Base-by-base conservation (phyloP, 2,797 vertebrate species). In the Trichosurus vulpecula region DNA sequence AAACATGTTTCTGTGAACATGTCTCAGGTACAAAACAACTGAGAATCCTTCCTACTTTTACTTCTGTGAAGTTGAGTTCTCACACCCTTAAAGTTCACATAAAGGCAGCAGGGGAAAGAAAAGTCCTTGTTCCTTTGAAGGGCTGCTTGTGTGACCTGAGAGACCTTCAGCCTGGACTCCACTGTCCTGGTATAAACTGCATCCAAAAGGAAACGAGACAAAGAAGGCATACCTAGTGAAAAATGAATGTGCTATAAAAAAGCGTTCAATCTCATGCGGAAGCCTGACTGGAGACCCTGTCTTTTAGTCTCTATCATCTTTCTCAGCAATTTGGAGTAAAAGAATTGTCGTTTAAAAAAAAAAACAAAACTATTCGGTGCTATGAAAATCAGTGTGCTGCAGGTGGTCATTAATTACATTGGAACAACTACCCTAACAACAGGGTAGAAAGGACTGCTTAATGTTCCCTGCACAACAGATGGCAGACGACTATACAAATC, bases 271-370 rank as follows among this genome's bases (percentile, higher is more conserved):
- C 52, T 52, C 89, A 92, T 91, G 41, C 31, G 30, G 25, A 93
- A 96, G 41, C n/a, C 58, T 57, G 66, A 93, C 27, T 52, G 55
- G 87, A 27, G 95, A 94, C 66, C 92, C 29, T 95, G 90, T 92
- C 94, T 94, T 95, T 90, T 90, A 47, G 52, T 89, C 52, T 95
- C 52, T 53, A 3, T 87, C 95, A 91, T 19, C 9, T 30, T 90
- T 56, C 35, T 95, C 41, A 55, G n/a, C 74, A 87, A 87, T 87
- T 3, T 47, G 41, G 74, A 87, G 3, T 51, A 27, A 87, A 51
- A 87, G 25, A 87, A 51, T 51, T 51, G 25, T 29, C 10, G 22
- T 12, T 87, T 25, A 27, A 87, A 87, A 51, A n/a, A 61, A 58
- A n/a, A 19, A 31, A 58, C 9, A 3, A 35, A 74, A 6, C 12